A percentile compares a stretch with the other conserved stretches of the same genome.
phyloP scores from a whole-genome alignment of 1,140 invertebrate species.

The Paraescarpia echinospica region DNA sequence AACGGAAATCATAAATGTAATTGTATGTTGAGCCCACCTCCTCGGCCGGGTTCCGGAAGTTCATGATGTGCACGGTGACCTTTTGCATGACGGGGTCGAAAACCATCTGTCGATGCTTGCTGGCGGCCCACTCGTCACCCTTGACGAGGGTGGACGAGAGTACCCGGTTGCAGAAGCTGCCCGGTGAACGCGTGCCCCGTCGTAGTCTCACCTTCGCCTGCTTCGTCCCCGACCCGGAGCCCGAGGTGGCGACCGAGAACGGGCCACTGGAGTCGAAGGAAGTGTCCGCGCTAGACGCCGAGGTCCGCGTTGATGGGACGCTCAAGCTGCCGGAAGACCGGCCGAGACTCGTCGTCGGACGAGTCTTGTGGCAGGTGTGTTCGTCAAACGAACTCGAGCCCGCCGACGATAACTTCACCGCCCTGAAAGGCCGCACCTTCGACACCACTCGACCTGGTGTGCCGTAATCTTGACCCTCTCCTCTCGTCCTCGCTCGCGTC shows the following conservation, averaged over 20 bases:
- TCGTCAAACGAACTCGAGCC: background rate
- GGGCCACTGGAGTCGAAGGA: background rate
- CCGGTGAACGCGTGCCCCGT: background rate
- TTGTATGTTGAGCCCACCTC: background rate
- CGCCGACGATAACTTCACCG: background rate
- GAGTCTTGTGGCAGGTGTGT: background rate
- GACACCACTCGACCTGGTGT: background rate
- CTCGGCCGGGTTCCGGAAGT: background rate
- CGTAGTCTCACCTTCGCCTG: too few species aligned
- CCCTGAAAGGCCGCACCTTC: background rate
- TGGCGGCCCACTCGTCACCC: background rate
- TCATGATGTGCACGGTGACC: background rate
- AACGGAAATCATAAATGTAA: too few species aligned
- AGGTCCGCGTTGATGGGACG: background rate
- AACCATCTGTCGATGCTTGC: too few species aligned
- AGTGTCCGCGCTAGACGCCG: background rate
- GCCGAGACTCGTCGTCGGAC: background rate
- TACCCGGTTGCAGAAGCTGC: background rate
- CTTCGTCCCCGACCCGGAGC: too few species aligned
- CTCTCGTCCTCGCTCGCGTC: background rate
- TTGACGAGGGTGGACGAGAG: background rate
- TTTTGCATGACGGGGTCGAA: background rate
- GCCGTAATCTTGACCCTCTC: background rate
- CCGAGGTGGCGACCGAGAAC: background rate
- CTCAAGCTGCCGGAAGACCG: background rate